Evolutionary conservation across 2,888 invertebrate genomes (phyloP).

Genomic region (Pheosia gnoma): DNA sequence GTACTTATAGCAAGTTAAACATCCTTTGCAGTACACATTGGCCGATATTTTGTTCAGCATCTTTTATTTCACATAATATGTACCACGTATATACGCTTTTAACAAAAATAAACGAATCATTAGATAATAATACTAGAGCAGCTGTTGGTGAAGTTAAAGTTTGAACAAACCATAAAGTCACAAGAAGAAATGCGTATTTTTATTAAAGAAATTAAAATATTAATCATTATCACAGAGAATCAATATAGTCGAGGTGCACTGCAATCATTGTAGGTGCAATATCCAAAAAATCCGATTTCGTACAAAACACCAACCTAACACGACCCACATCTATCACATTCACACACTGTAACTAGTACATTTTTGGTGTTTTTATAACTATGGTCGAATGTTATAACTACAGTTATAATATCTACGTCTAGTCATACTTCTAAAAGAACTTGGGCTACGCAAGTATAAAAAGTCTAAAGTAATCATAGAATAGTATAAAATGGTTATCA

Average conservation of each 20-base stretch:
- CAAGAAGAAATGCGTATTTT: slow-evolving; percentile 46
- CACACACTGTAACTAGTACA: slow-evolving; percentile 56
- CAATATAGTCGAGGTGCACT: slow-evolving; percentile 59
- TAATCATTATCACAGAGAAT: slow-evolving; percentile 67
- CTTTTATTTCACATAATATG: background rate
- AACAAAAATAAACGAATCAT: slow-evolving; percentile 14
- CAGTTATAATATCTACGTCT: slow-evolving; percentile 32
- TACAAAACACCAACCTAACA: slow-evolving; percentile 47
- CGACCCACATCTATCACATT: slow-evolving; percentile 57
- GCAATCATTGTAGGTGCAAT: slow-evolving; percentile 52
- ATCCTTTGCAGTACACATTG: slow-evolving; percentile 15
- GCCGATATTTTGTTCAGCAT: background rate
- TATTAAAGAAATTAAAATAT: slow-evolving; percentile 45
- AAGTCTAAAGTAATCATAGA: slow-evolving; percentile 32
- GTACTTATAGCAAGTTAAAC: slow-evolving; percentile 19
- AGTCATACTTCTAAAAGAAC: slow-evolving; percentile 31
- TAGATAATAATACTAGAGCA: slow-evolving; percentile 15
- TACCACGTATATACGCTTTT: background rate
- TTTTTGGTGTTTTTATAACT: slow-evolving; percentile 68
- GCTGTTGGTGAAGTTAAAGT: slow-evolving; percentile 11
- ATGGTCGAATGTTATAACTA: slow-evolving; percentile 44
- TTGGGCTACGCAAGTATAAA: slow-evolving; percentile 33
- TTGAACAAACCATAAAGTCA: slow-evolving; percentile 33
- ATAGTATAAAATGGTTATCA: slow-evolving; percentile 36
- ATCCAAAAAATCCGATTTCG: slow-evolving; percentile 46